These are phyloP conservation scores for Ectemnius cavifrons DNA, from an alignment of 2,888 invertebrate genomes.

Conservation along the genomic window DNA sequence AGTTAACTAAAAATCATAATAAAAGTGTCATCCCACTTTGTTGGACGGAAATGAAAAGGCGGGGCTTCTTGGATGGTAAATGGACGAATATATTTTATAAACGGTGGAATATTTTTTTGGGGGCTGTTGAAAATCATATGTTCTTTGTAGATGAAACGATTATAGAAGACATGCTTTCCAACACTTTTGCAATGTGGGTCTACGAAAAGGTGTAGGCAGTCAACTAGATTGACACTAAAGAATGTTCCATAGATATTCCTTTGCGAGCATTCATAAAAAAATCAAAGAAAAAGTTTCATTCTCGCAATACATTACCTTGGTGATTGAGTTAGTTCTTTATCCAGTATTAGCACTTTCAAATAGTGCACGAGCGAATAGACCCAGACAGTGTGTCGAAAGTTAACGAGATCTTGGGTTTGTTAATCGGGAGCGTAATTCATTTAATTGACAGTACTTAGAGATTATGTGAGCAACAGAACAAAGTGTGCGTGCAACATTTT, in stretches of 20 bases:
- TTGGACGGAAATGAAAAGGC: background rate
- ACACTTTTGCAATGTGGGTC: background rate
- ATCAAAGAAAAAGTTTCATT: background rate
- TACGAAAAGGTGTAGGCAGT: slow-evolving; percentile 1
- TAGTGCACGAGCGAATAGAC: slow-evolving; percentile 44
- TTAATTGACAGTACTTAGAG: slow-evolving; percentile 50
- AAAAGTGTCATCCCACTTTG: slow-evolving; percentile 31
- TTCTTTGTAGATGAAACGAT: background rate
- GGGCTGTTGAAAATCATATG: slow-evolving; percentile 2
- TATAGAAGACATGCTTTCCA: background rate
- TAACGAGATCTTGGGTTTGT: slow-evolving; percentile 66
- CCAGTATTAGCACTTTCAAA: slow-evolving; percentile 33
- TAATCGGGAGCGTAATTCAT: slow-evolving; percentile 64
- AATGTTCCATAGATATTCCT: slow-evolving; percentile 5
- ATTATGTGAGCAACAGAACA: slow-evolving; percentile 40
- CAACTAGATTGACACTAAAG: background rate
- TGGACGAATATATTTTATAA: background rate
- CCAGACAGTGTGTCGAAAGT: slow-evolving; percentile 40
- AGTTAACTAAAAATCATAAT: slow-evolving; percentile 55
- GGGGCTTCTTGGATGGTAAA: background rate
- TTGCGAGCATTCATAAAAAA: background rate
- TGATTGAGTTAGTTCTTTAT: slow-evolving; percentile 32
- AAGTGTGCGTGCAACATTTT: slow-evolving; percentile 53
- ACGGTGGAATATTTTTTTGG: background rate
- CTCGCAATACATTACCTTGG: slow-evolving; percentile 46